Base-by-base conservation (phyloP, 1,140 invertebrate species). In the Drosophila pachea region DNA sequence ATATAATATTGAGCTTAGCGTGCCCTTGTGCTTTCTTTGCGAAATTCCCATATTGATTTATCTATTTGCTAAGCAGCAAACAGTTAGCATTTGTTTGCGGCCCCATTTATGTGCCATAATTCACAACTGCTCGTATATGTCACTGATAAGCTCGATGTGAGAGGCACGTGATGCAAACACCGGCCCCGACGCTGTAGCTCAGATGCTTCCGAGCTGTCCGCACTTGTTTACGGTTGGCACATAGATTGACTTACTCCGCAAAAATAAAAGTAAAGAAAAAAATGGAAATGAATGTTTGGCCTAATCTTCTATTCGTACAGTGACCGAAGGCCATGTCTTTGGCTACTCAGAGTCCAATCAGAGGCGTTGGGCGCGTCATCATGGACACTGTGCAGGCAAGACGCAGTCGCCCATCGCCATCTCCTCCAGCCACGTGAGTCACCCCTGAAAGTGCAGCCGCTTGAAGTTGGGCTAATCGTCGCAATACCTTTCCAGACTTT, bases 381-480 rank as follows among this genome's bases (percentile, higher is more conserved):
- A 92, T 76, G 91, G 92, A 12, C 89, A 90, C 2, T 94, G 93
- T 75, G 91, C 90, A 7, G 93, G 93, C n/a, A 91, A 92, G 45
- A 91, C 91, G 40, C 93, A 94, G 73, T 94, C 93, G 0, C 93
- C 93, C 1, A 93, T 94, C 48, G 91, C 91, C 59, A 91, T 93
- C 77, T 91, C 90, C 6, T 91, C 92, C 4, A 89, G 90, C n/a
- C 86, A 82, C 68, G 88, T 89, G 86, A 68, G 81, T 40, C 22
- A 3, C 22, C 7, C 31, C 36, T 31, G 4, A 29, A 5, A 16
- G 16, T 22, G 22, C 1, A 22, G 22, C 1, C 22, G 22, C 22
- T 22, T 22, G 22, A 22, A 22, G 22, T 2, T 2, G 22, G 22
- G 22, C n/a, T 33, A 48, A 32, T 29, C 40, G 36, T 3, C 8